Conservation (phyloP, 2,888 invertebrate species). For the Ernsta delagoae region DNA sequence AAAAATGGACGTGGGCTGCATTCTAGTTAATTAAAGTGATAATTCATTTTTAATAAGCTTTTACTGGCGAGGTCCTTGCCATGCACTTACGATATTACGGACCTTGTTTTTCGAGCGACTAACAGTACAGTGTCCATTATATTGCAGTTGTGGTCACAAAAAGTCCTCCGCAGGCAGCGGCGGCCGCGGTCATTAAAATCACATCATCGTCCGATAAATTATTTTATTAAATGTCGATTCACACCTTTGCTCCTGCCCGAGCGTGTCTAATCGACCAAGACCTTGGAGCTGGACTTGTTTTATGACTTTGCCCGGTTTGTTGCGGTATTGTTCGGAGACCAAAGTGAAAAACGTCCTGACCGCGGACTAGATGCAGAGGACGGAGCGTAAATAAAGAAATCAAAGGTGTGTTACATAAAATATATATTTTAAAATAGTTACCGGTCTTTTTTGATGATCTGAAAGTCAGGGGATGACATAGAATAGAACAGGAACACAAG, state of each 20-base stretch:
- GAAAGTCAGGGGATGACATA: too few species aligned
- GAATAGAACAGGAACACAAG: too few species aligned
- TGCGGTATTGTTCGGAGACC: conserved; percentile 39
- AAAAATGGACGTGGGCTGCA: conserved; percentile 2
- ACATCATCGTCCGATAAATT: conserved; percentile 74
- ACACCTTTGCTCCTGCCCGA: conserved; percentile 69
- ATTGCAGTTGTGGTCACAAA: conserved; percentile 46
- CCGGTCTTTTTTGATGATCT: too few species aligned
- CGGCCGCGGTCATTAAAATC: conserved; percentile 72
- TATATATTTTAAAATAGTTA: too few species aligned
- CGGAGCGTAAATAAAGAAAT: too few species aligned
- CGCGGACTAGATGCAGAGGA: not conserved
- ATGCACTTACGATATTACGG: conserved; percentile 11
- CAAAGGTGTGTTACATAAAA: too few species aligned
- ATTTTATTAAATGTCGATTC: conserved; percentile 81
- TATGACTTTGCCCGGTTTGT: conserved; percentile 44
- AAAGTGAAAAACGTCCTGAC: conserved; percentile 14
- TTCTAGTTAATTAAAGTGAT: conserved; percentile 24
- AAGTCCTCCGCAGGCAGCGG: conserved; percentile 45
- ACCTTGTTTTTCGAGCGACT: conserved; percentile 44
- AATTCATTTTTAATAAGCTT: conserved; percentile 28
- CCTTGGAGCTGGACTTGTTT: conserved; percentile 50
- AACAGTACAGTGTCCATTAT: conserved; percentile 47
- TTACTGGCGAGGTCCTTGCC: conserved; percentile 25
- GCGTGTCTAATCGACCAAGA: conserved; percentile 63